Evolutionary conservation across 2,888 invertebrate species (phyloP).

Genomic region (Cetonia aurata): DNA sequence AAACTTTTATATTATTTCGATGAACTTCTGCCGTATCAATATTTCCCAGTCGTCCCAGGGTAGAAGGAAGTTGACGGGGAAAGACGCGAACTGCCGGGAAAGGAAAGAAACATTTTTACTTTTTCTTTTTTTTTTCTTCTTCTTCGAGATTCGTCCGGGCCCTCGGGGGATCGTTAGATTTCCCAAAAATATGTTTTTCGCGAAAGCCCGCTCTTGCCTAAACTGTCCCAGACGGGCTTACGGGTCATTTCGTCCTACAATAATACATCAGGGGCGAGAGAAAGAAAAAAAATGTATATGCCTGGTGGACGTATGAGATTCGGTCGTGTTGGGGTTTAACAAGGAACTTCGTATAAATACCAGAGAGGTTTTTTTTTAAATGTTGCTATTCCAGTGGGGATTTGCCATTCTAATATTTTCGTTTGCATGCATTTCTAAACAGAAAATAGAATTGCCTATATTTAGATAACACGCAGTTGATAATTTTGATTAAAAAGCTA

Average conservation of each 20-base stretch:
- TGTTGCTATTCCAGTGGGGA: too few species aligned
- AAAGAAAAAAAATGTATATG: conserved; percentile 18
- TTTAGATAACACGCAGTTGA: too few species aligned
- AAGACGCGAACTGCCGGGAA: neutral
- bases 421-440: too few species aligned
- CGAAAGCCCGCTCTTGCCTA: conserved; percentile 29
- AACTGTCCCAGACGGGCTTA: conserved; percentile 35
- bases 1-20: conserved; percentile 2
- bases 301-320: conserved; percentile 11
- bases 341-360: neutral
- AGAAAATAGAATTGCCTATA: too few species aligned
- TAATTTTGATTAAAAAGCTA: too few species aligned
- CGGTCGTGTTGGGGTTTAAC: conserved; percentile 11
- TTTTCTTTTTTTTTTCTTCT: conserved; percentile 10
- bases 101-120: conserved; percentile 8
- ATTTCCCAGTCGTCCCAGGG: neutral
- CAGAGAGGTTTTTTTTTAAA: too few species aligned
- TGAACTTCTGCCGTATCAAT: conserved; percentile 5
- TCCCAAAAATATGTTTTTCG: conserved; percentile 38
- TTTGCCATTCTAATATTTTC: too few species aligned
- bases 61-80: neutral
- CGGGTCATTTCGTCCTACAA: conserved; percentile 39
- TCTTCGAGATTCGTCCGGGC: neutral
- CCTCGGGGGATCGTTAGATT: conserved; percentile 35
- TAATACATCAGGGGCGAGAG: conserved; percentile 19